Base-by-base conservation (phyloP, 2,113 vertebrate species). In the Electrona antarctica region DNA sequence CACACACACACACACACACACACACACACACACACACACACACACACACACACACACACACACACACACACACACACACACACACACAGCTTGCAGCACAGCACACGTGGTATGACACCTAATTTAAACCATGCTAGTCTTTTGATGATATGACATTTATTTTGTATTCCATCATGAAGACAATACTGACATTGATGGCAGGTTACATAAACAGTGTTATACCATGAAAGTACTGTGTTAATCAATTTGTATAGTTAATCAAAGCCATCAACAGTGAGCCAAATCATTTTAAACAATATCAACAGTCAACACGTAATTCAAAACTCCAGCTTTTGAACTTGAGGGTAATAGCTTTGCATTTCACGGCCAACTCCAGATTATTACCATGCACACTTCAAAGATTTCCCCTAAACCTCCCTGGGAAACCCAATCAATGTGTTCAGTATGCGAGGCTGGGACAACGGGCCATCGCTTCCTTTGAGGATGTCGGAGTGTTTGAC, bases 401-500 rank as follows among this genome's bases (percentile, higher is more conserved):
- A 89, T 86, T 85, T 73, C 47, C 73, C 77, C 80, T 84, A 84
- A 86, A 80, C 84, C 88, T 90, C 82, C 81, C 63, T 78, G 56
- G 76, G 80, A 82, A 81, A 87, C 67, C 85, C 87, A 85, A 88
- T 91, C 90, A 88, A 90, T 87, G 83, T 86, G 79, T 80, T 89
- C 82, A 82, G 85, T 89, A 84, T 87, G 81, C 81, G 68, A 58
- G 80, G 75, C 82, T 60, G 45, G 77, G 81, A 85, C 79, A 85
- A 78, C 63, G 58, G 85, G 79, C 82, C 84, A 81, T 87, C 82
- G 71, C 80, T 82, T 56, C 86, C 90, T 87, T 88, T 87, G 91
- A 93, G 90, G 86, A 82, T 75, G 80, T 81, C 79, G 84, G 81
- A 85, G 84, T 90, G 76, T 83, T 91, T 91, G 93, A 94, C 89